phyloP scores from a whole-genome alignment of 2,888 invertebrate species.

The Spodoptera littoralis region DNA sequence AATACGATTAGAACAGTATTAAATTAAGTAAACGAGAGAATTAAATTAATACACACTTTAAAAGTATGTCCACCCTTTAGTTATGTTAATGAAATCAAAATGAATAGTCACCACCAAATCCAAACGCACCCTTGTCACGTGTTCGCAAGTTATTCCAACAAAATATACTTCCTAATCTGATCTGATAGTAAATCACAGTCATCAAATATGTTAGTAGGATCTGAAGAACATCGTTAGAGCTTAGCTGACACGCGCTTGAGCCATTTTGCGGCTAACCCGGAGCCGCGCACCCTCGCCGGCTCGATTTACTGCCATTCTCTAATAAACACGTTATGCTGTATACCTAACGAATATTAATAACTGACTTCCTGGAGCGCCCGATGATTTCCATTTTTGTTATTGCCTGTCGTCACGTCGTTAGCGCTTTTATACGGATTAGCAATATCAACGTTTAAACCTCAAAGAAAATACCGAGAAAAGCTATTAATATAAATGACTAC shows the following conservation, averaged over 20 bases:
- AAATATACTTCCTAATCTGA: conserved; percentile 67
- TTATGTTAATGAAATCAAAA: conserved; percentile 25
- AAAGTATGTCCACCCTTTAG: not conserved
- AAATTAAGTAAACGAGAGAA: too few species aligned
- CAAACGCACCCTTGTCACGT: conserved; percentile 46
- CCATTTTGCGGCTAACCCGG: conserved; percentile 79
- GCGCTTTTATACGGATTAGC: conserved; percentile 64
- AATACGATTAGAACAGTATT: too few species aligned
- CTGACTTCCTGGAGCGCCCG: conserved; percentile 71
- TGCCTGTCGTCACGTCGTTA: conserved; percentile 71
- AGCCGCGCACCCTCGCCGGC: conserved; percentile 58
- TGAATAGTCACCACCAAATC: conserved; percentile 23
- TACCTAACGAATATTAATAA: conserved; percentile 86
- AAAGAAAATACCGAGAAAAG: conserved; percentile 10
- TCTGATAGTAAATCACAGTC: conserved; percentile 82
- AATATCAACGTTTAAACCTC: conserved; percentile 47
- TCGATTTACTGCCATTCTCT: conserved; percentile 80
- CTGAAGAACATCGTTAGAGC: conserved; percentile 82
- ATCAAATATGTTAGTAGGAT: conserved; percentile 75
- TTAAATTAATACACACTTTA: not conserved
- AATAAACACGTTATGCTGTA: conserved; percentile 84
- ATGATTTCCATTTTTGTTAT: conserved; percentile 78
- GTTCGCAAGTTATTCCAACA: conserved; percentile 51
- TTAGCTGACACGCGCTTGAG: conserved; percentile 78
- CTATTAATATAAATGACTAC: conserved; percentile 25